Conservation (phyloP, 2,888 invertebrate species). For the Melieria crassipennis region DNA sequence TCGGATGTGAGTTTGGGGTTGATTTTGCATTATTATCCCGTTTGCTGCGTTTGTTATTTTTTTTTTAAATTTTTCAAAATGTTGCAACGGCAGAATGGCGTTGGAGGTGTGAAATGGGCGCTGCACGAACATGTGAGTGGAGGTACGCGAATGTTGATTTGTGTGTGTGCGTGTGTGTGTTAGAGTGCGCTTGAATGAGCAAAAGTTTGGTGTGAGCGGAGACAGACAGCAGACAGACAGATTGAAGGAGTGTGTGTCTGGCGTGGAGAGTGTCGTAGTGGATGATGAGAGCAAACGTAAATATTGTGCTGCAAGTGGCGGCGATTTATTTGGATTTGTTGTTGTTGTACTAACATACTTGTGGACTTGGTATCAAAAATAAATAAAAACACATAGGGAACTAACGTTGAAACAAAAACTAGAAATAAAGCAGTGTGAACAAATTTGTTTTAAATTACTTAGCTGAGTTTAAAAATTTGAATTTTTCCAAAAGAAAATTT, state of each 20-base stretch:
- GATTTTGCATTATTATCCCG: constrained; percentile 17
- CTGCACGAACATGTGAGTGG: neutral
- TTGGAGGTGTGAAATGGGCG: constrained; percentile 36
- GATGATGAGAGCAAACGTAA: neutral
- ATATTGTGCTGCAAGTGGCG: too few species aligned
- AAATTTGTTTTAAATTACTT: too few species aligned
- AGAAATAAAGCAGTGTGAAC: too few species aligned
- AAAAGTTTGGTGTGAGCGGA: constrained; percentile 13
- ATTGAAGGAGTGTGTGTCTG: constrained; percentile 4
- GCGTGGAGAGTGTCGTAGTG: constrained; percentile 13
- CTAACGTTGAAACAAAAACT: too few species aligned
- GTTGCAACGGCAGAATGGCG: constrained; percentile 26
- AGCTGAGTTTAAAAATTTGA: too few species aligned
- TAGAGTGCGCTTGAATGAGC: too few species aligned
- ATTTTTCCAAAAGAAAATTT: too few species aligned
- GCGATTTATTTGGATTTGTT: too few species aligned
- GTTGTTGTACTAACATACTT: too few species aligned
- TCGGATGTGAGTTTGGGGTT: neutral
- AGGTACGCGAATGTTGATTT: neutral
- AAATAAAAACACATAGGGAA: too few species aligned
- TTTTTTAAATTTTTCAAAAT: constrained; percentile 11
- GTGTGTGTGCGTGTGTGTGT: neutral
- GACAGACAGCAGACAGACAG: neutral
- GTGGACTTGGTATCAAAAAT: too few species aligned
- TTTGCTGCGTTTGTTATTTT: constrained; percentile 34